Base-by-base conservation (phyloP, 2,888 invertebrate genomes). In the Lasioglossum morio region DNA sequence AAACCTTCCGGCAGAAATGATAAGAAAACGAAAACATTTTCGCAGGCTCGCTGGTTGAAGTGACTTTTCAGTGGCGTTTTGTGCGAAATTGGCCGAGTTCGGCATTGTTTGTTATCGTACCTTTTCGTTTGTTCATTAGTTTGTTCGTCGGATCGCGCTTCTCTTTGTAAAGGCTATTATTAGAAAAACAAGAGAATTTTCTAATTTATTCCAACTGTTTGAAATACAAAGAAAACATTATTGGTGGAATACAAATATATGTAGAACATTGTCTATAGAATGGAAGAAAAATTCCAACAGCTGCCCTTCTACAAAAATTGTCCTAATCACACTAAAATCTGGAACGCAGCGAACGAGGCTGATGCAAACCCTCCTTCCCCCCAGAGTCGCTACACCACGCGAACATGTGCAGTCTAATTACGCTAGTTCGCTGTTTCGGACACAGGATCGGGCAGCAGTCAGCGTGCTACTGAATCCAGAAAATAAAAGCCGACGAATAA, bases 351-450 rank as follows among this genome's bases (percentile, higher is more conserved):
- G 12, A 57, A 60, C 57, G 14, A 12, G 27, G 14, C 27, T 60
- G 0, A 27, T 23, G 57, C 27, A 27, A 43, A 27, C 12, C 4
- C 14, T 27, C 12, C 23, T 53, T 8, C 4, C 57, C 1, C 12
- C 4, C 57, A 27, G 4, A 27, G 12, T 27, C 57, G 57, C 4
- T 60, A 60, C 57, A 27, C 57, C 57, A 1, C 12, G 27, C 27
- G 57, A 60, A 60, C 57, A 60, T 60, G 57, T n/a, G 27, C 57
- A 60, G 57, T 27, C 57, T 60, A 60, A 60, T 60, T 60, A 60
- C 57, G 27, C 57, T n/a, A 27, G 12, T 53, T 53, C 4, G 8
- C 57, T 60, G 57, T 60, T 60, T 14, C 57, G 57, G 57, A 27
- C 57, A 53, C 8, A 23, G 23, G 23, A 63, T 63, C 30, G 30